Conservation (phyloP, 64 coral and sea anemone species). For the Hydrozoanthus tunicans region DNA sequence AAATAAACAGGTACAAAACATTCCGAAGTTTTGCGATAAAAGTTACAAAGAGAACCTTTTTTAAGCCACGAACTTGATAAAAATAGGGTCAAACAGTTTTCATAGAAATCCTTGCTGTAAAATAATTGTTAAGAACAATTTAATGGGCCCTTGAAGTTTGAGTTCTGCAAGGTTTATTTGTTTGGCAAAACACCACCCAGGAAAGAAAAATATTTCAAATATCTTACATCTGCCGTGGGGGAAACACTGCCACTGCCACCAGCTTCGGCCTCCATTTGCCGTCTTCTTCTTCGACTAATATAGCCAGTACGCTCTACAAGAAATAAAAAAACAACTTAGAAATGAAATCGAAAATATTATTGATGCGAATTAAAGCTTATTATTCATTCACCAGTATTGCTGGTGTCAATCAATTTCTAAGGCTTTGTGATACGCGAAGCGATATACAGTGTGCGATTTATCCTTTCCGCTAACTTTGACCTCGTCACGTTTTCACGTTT, state of each 20-base stretch:
- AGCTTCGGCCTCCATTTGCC: constrained; percentile 15
- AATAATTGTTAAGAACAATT: not conserved
- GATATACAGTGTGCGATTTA: not conserved
- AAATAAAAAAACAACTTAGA: not conserved
- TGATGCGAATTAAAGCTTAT: not conserved
- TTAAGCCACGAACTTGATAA: not conserved
- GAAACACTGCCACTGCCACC: not conserved
- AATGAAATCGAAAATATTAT: not conserved
- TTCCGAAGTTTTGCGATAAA: not conserved
- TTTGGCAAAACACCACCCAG: not conserved
- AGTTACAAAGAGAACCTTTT: not conserved
- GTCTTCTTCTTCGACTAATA: constrained; percentile 16
- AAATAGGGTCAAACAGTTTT: not conserved
- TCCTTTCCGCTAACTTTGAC: not conserved
- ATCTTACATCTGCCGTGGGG: not conserved
- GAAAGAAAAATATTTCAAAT: constrained; percentile 22
- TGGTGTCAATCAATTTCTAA: not conserved
- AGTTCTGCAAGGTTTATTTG: not conserved
- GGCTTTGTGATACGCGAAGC: not conserved
- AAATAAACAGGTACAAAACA: too few relatives aligned
- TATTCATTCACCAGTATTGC: not conserved
- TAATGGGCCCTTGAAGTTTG: not conserved
- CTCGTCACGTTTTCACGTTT: not conserved
- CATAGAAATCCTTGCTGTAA: not conserved
- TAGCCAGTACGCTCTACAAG: constrained; percentile 33